Evolutionary conservation across 2,888 invertebrate species (phyloP).

Genomic region (Eupsilia transversa): DNA sequence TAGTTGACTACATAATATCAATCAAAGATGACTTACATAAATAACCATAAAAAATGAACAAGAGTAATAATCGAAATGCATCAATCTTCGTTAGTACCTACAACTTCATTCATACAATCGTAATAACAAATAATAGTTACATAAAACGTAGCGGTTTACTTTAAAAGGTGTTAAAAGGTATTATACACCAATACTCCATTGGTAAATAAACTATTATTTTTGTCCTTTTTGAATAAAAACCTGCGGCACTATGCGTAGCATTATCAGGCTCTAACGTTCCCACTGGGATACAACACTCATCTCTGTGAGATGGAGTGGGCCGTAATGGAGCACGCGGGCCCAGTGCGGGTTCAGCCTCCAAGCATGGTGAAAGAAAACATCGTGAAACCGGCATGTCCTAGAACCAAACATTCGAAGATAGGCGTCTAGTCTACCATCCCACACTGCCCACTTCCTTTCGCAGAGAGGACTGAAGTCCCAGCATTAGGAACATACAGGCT

Average conservation of each 20-base stretch:
- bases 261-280: neutral
- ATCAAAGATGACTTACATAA: constrained; percentile 42
- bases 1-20: constrained; percentile 32
- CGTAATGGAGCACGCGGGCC: neutral
- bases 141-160: constrained; percentile 31
- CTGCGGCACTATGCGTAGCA: neutral
- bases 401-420: neutral
- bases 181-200: neutral
- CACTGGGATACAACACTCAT: neutral
- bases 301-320: neutral
- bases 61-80: constrained; percentile 43
- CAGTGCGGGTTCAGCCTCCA: neutral
- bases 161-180: constrained; percentile 14
- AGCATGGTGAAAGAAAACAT: neutral
- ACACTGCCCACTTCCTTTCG: neutral
- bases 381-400: neutral
- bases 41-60: constrained; percentile 45
- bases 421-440: neutral
- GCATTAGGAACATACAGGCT: neutral
- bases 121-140: constrained; percentile 23
- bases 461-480: neutral
- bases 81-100: constrained; percentile 56
- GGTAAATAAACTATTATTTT: constrained; percentile 5
- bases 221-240: neutral
- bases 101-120: constrained; percentile 39